Base-by-base conservation (phyloP, 2,113 vertebrate species). In the Phaethon lepturus region DNA sequence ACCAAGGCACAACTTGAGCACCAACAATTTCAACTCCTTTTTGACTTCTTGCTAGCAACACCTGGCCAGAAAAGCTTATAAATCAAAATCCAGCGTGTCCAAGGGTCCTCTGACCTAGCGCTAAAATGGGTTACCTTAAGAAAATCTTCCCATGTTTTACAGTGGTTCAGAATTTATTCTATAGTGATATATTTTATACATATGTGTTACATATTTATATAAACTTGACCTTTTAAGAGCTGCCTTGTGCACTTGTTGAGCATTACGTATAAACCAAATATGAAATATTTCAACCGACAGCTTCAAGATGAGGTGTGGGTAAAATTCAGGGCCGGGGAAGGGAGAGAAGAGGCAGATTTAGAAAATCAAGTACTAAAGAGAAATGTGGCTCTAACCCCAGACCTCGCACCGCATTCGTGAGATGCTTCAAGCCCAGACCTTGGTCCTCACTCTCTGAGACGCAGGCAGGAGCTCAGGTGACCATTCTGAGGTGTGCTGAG, bases 381-480 rank as follows among this genome's bases (percentile, higher is more conserved):
- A 86, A 95, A 81, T 1, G 10, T 28, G 28, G 17, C 55, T 91
- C 45, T 40, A 80, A 45, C 26, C 45, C 75, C 53, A 80, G 63
- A 10, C 69, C 22, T 50, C 38, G 76, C 31, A 16, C 17, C 8
- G 3, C 14, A 23, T 26, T 60, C 44, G 44, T 0, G 0, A 80
- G 50, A 7, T 69, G 55, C 64, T 69, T 55, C n/a, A 60, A 23
- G 11, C 62, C 53, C 53, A 72, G 49, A 63, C 29, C 40, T 49
- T 0, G 0, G 7, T 31, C 59, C 25, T 50, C 7, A 0, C 38
- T 19, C 68, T 50, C 60, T 0, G 0, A 66, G 56, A 63, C 5
- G 11, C 8, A 8, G 31, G n/a, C n/a, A 71, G 77, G 59, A 33
- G 52, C 23, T 85, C 81, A 44, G 49, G 18, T 47, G 49, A 35